Conservation (phyloP, 2,113 vertebrate species). For the Harpagus bidentatus region DNA sequence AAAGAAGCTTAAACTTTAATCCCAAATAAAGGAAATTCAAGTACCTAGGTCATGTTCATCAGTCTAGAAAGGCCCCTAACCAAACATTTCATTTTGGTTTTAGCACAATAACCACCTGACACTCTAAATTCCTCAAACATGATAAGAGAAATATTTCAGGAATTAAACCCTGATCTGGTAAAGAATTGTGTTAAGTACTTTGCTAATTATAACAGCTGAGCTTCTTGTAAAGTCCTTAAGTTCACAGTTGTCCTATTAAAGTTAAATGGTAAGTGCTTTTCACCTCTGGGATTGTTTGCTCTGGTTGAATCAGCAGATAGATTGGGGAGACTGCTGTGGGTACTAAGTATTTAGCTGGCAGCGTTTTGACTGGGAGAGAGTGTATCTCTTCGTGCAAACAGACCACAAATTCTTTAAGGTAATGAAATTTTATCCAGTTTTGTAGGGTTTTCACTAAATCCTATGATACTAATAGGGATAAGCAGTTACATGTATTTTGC, state of each 20-base stretch:
- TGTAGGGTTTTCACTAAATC: background rate
- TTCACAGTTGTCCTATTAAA: background rate
- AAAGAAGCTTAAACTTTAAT: background rate
- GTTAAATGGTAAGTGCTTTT: background rate
- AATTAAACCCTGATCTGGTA: background rate
- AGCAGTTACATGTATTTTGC: accelerated
- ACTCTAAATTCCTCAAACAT: background rate
- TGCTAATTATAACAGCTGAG: background rate
- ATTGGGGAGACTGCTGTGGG: accelerated
- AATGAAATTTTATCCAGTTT: background rate
- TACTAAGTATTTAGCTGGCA: accelerated
- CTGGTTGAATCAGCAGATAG: background rate
- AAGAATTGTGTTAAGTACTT: background rate
- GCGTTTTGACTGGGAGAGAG: accelerated
- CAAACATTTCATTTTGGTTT: background rate
- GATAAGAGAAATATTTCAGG: background rate
- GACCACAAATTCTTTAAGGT: background rate
- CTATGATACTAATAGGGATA: accelerated
- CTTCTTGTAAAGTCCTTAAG: background rate
- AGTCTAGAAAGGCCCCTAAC: background rate
- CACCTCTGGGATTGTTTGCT: background rate
- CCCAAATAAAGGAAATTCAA: background rate
- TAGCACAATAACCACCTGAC: background rate
- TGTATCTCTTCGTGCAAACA: accelerated
- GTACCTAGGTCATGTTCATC: background rate